Conservation (phyloP, 2,888 invertebrate species). For the Urechis unicinctus region DNA sequence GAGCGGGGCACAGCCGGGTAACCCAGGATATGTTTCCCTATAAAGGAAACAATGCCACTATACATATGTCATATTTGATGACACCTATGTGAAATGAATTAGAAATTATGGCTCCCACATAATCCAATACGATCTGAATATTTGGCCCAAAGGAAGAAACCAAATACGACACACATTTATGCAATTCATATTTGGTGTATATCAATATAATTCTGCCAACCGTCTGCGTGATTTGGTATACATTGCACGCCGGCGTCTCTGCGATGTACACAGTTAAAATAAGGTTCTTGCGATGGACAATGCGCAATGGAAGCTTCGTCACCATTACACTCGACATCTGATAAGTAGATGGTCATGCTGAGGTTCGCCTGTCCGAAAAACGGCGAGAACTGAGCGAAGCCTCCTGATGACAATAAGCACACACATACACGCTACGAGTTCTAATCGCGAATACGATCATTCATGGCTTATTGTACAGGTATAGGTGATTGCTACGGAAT, state of each 20-base stretch:
- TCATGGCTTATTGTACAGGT: too few species aligned
- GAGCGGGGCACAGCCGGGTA: not conserved
- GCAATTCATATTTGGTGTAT: too few species aligned
- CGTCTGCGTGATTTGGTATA: not conserved
- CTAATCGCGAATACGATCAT: too few species aligned
- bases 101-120: too few species aligned
- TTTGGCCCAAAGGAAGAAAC: too few species aligned
- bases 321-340: not conserved
- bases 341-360: not conserved
- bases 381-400: not conserved
- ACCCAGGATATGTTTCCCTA: not conserved
- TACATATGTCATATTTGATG: not conserved
- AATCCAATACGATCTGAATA: too few species aligned
- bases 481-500: not conserved
- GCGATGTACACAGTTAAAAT: not conserved
- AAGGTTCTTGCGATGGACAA: not conserved
- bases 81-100: not conserved
- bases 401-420: too few species aligned
- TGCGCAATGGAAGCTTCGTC: not conserved
- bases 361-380: not conserved
- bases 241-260: not conserved
- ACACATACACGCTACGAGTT: too few species aligned
- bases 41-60: not conserved
- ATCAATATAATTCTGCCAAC: too few species aligned
- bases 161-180: too few species aligned